Percentiles rank a stretch among this genome's conserved stretches.
These are phyloP conservation scores for Synanthedon andrenaeformis DNA, from an alignment of 2,888 invertebrate species.

Conservation along the genomic window DNA sequence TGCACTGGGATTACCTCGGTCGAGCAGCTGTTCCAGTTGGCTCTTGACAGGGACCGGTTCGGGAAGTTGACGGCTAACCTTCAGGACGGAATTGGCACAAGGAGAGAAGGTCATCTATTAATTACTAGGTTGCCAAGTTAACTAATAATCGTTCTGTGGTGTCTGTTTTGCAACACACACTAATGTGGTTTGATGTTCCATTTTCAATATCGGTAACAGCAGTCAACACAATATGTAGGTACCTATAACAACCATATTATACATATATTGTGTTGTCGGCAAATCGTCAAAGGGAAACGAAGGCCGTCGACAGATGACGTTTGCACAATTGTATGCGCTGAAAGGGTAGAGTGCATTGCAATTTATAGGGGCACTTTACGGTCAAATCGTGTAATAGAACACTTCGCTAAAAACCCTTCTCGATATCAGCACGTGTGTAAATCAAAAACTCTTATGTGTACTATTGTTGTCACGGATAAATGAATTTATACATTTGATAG, in stretches of 20 bases:
- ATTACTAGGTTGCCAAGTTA: too few relatives aligned
- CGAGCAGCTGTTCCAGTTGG: too few relatives aligned
- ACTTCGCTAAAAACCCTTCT: slow-evolving; percentile 43
- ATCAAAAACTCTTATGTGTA: slow-evolving; percentile 9
- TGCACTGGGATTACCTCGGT: too few relatives aligned
- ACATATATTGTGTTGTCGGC: slow-evolving; percentile 33
- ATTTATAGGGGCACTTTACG: slow-evolving; percentile 63
- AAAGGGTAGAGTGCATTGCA: slow-evolving; percentile 64
- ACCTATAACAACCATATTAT: background rate
- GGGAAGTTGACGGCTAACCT: too few relatives aligned
- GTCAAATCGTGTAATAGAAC: slow-evolving; percentile 51
- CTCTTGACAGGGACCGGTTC: too few relatives aligned
- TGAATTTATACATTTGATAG: slow-evolving; percentile 11
- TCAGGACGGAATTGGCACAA: too few relatives aligned
- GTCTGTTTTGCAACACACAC: too few relatives aligned
- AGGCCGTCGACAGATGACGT: slow-evolving; percentile 54
- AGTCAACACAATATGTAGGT: too few relatives aligned
- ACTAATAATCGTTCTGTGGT: too few relatives aligned
- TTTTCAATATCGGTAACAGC: too few relatives aligned
- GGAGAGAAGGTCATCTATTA: too few relatives aligned
- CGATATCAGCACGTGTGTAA: slow-evolving; percentile 45
- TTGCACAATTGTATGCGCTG: slow-evolving; percentile 55
- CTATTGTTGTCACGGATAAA: slow-evolving; percentile 17
- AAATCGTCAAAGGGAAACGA: slow-evolving; percentile 43
- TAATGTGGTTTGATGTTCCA: too few relatives aligned